A percentile compares a stretch with the other conserved stretches of the same genome.
Conservation (phyloP, 2,113 vertebrate species). For the Cochlearius cochlearius region DNA sequence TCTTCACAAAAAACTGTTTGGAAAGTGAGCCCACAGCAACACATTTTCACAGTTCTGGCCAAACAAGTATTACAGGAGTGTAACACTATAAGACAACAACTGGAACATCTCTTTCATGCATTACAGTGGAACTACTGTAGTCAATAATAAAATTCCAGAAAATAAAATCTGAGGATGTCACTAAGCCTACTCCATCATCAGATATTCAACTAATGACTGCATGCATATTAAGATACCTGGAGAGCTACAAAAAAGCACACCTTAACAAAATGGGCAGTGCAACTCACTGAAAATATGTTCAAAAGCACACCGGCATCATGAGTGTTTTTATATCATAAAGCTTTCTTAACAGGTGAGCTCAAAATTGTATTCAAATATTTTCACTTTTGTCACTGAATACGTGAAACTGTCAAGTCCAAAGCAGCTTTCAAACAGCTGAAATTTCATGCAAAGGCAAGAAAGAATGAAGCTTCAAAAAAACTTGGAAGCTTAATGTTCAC, state of each 20-base stretch:
- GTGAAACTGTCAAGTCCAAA: not conserved
- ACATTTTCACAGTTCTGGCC: not conserved
- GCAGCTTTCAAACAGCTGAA: not conserved
- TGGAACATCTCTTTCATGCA: not conserved
- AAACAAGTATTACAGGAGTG: not conserved
- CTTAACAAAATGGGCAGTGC: not conserved
- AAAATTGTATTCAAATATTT: not conserved
- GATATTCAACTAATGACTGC: not conserved
- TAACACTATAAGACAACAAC: not conserved
- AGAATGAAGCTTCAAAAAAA: not conserved
- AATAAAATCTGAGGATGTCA: not conserved
- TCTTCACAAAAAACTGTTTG: not conserved
- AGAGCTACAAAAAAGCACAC: not conserved
- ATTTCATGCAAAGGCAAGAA: not conserved
- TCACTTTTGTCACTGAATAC: not conserved
- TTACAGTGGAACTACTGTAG: not conserved
- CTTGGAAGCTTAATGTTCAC: not conserved
- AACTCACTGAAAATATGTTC: not conserved
- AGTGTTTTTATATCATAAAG: not conserved
- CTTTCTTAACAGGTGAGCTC: not conserved
- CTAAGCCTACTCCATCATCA: not conserved
- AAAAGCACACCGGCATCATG: not conserved
- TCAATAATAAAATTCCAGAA: not conserved
- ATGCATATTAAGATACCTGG: not conserved
- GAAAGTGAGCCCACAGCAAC: not conserved